phyloP scores from a whole-genome alignment of 1,140 invertebrate species.

The Ganaspis sp. region DNA sequence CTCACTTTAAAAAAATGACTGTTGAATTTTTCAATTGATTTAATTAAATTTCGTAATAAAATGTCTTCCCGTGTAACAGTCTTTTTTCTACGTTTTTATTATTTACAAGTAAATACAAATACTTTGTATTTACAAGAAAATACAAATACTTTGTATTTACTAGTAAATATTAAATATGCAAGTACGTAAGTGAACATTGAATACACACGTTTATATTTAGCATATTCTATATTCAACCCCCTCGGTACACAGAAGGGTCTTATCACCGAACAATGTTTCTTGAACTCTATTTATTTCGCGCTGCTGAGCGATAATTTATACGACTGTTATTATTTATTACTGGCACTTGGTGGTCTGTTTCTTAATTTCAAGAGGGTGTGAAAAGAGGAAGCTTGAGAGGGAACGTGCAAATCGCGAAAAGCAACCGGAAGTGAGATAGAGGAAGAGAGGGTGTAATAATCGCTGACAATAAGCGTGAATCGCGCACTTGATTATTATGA shows the following conservation, averaged over 20 bases:
- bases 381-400: conserved; percentile 14
- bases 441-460: conserved; percentile 66
- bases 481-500: conserved; percentile 75
- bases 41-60: too few relatives aligned
- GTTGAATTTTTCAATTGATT: too few relatives aligned
- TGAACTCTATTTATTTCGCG: conserved; percentile 64
- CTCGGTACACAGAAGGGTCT: not conserved
- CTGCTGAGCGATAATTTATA: conserved; percentile 64
- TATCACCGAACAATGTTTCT: conserved; percentile 47
- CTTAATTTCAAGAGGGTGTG: conserved; percentile 63
- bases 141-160: too few relatives aligned
- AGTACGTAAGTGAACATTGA: too few relatives aligned
- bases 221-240: too few relatives aligned
- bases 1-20: too few relatives aligned
- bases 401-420: conserved; percentile 35
- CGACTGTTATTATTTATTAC: conserved; percentile 73
- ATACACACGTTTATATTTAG: too few relatives aligned
- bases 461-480: conserved; percentile 71
- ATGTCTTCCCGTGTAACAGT: too few relatives aligned
- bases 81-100: too few relatives aligned
- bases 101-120: too few relatives aligned
- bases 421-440: conserved; percentile 43
- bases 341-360: conserved; percentile 35
- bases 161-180: too few relatives aligned
- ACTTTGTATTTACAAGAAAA: too few relatives aligned